Evolutionary conservation across 2,797 vertebrate genomes (phyloP).

Genomic region (Myotis vivesi): DNA sequence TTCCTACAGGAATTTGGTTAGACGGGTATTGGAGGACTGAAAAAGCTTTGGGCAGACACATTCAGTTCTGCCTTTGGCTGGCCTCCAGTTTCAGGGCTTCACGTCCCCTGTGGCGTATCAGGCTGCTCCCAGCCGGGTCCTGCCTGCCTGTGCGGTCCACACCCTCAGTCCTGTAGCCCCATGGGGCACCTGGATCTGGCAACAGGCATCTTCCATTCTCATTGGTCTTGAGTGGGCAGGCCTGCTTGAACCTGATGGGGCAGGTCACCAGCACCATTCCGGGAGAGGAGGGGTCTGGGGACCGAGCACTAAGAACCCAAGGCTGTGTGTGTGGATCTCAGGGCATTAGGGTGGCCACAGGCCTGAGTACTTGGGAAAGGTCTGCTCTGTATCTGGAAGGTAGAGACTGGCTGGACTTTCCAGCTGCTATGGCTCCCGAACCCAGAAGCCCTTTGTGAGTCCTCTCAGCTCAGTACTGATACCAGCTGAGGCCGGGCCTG

Average conservation of each 20-base stretch:
- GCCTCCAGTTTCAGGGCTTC: neutral
- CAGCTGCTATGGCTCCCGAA: neutral
- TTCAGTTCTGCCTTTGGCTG: neutral
- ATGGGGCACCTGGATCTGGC: neutral
- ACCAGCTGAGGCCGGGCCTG: neutral
- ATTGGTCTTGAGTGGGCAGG: neutral
- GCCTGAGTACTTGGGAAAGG: neutral
- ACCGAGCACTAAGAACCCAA: neutral
- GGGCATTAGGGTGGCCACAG: neutral
- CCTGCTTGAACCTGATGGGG: neutral
- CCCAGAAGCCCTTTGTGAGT: neutral
- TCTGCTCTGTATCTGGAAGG: neutral
- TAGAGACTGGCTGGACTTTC: neutral
- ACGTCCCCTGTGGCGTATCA: fast-evolving
- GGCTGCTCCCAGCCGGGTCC: neutral
- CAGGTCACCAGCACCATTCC: neutral
- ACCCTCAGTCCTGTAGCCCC: neutral
- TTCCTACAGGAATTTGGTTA: neutral
- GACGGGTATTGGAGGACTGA: neutral
- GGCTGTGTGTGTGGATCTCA: neutral
- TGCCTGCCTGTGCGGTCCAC: too few relatives aligned
- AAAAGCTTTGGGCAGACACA: neutral
- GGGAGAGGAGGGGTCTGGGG: neutral
- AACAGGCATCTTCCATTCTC: neutral
- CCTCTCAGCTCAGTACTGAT: neutral